A percentile compares a stretch with the other conserved stretches of the same genome.
phyloP scores from a whole-genome alignment of 2,888 invertebrate genomes.

The Elegia similella region DNA sequence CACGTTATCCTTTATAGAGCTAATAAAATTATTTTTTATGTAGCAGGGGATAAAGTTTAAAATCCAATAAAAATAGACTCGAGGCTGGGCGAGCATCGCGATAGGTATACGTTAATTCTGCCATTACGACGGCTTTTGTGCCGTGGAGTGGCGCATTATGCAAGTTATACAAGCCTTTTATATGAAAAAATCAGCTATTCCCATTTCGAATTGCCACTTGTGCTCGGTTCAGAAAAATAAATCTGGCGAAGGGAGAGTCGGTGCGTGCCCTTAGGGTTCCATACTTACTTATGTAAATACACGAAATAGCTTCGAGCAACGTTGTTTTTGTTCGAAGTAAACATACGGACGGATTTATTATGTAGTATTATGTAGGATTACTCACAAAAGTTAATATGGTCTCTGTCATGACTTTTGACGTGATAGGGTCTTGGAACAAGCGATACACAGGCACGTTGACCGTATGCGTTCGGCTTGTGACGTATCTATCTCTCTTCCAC shows the following conservation, averaged over 20 bases:
- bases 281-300: too few relatives aligned
- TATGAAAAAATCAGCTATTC: constrained; percentile 57
- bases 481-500: too few relatives aligned
- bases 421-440: too few relatives aligned
- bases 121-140: constrained; percentile 47
- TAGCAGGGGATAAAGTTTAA: constrained; percentile 35
- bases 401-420: too few relatives aligned
- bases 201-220: constrained; percentile 53
- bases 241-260: not conserved
- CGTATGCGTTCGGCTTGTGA: too few relatives aligned
- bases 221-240: constrained; percentile 14
- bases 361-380: too few relatives aligned
- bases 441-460: too few relatives aligned
- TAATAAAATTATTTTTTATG: constrained; percentile 38
- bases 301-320: too few relatives aligned
- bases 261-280: not conserved
- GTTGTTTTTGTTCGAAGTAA: too few relatives aligned
- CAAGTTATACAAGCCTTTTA: constrained; percentile 41
- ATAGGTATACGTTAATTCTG: constrained; percentile 44
- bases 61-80: constrained; percentile 36
- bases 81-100: constrained; percentile 29
- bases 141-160: constrained; percentile 43
- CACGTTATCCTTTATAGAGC: constrained; percentile 28
- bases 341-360: too few relatives aligned
- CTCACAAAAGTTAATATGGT: too few relatives aligned